Evolutionary conservation across 2,113 vertebrate genomes (phyloP).

Genomic region (Tretioscincus oriximinensis): DNA sequence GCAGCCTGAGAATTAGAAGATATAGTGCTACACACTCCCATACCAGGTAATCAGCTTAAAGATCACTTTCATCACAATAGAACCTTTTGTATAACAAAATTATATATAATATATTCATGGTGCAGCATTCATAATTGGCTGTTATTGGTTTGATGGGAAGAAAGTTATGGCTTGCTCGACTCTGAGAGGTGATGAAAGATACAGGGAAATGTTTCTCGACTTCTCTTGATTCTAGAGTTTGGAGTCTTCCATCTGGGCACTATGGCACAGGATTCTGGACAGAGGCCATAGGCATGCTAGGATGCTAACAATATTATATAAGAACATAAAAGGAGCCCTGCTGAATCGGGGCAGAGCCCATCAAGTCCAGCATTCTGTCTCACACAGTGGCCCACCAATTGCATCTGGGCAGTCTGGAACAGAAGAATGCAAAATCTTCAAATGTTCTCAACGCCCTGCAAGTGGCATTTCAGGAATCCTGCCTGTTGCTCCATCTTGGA

Average conservation of each 20-base stretch:
- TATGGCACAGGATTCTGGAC: background rate
- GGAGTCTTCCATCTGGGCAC: background rate
- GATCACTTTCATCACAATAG: background rate
- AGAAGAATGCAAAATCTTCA: too few species aligned
- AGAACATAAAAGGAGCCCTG: too few species aligned
- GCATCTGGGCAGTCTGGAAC: too few species aligned
- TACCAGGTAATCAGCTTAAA: background rate
- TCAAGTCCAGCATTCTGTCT: too few species aligned
- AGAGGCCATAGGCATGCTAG: too few species aligned
- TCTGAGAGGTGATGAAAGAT: background rate
- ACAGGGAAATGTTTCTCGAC: too few species aligned
- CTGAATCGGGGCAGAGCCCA: too few species aligned
- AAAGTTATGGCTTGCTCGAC: background rate
- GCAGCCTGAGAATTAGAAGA: background rate
- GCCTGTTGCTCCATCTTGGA: too few species aligned
- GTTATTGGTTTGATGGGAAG: background rate
- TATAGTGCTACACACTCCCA: background rate
- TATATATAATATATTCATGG: background rate
- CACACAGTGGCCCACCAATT: too few species aligned
- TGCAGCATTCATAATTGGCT: background rate
- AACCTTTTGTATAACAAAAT: background rate
- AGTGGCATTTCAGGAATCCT: too few species aligned
- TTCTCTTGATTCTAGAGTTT: background rate
- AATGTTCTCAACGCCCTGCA: too few species aligned
- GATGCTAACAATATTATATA: too few species aligned